Base-by-base conservation (phyloP, 2,888 invertebrate species). In the Parnassius glacialis region DNA sequence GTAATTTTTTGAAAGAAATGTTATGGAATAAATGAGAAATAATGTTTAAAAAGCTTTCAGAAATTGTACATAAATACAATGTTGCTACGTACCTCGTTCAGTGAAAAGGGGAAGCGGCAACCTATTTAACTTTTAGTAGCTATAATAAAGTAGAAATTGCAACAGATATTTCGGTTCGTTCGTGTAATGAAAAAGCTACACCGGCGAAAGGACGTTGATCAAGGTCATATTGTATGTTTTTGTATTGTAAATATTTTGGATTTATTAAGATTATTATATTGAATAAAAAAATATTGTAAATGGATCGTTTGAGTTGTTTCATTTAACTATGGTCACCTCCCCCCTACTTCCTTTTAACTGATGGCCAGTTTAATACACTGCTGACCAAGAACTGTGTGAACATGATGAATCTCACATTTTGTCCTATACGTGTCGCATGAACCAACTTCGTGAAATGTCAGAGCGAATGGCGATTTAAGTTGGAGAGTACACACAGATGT, bases 201-300 rank as follows among this genome's bases (percentile, higher is more conserved):
- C 78, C 71, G 75, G 83, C 82, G 79, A 72, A 76, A 75, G 83
- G 83, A 82, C 83, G 83, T 81, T 79, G 83, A 80, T 83, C 82
- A 80, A 81, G 82, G 81, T 87, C 84, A 79, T 84, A 87, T 82
- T 88, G 87, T 90, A 90, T 90, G 90, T 89, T 90, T 88, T 91
- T 90, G 90, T 91, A 90, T 88, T 87, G 90, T 91, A 91, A 90
- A 91, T 91, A 91, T 90, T 91, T 90, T 90, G 89, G 91, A 91
- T 90, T 90, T 91, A 91, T 90, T 91, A 91, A 91, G 91, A 91
- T 91, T 91, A 91, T 91, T 91, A 91, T 91, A 91, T 91, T 91
- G 90, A 90, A 90, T 91, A 90, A 91, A 91, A 90, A 91, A 90
- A 89, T 85, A 89, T 88, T 91, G 89, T 90, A 90, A 91, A 90